Conservation (phyloP, 1,140 invertebrate species). For the Ganaspis sp. region DNA sequence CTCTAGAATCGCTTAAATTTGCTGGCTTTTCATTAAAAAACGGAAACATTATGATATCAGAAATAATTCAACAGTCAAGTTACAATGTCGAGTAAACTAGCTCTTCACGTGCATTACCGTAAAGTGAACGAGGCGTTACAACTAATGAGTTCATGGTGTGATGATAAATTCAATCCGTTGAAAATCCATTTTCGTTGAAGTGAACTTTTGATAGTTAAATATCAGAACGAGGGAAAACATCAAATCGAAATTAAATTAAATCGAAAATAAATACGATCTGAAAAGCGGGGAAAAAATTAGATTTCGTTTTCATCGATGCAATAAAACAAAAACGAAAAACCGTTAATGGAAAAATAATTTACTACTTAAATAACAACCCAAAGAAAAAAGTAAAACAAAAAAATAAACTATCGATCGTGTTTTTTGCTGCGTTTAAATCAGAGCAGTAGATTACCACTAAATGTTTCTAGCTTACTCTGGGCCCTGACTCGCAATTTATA, state of each 20-base stretch:
- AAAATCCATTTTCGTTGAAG: background rate
- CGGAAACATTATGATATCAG: too few relatives aligned
- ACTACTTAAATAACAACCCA: background rate
- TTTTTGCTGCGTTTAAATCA: background rate
- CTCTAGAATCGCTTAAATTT: too few relatives aligned
- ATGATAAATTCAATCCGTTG: slow-evolving; percentile 3
- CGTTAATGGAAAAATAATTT: background rate
- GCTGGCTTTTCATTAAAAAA: too few relatives aligned
- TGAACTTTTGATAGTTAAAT: slow-evolving; percentile 13
- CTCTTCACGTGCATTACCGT: background rate
- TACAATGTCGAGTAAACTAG: background rate
- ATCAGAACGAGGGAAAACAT: background rate
- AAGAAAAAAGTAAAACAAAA: background rate
- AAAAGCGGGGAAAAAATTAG: background rate
- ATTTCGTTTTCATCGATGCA: background rate
- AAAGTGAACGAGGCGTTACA: slow-evolving; percentile 14
- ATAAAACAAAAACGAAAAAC: background rate
- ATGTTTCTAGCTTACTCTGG: background rate
- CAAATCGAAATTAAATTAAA: slow-evolving; percentile 8
- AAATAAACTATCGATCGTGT: background rate
- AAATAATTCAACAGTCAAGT: background rate
- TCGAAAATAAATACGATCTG: slow-evolving; percentile 1
- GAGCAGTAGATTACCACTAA: background rate
- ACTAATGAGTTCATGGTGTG: slow-evolving; percentile 10
- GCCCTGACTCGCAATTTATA: background rate